phyloP scores from a whole-genome alignment of 1,140 invertebrate genomes.

The Sarcophaga peregrina region DNA sequence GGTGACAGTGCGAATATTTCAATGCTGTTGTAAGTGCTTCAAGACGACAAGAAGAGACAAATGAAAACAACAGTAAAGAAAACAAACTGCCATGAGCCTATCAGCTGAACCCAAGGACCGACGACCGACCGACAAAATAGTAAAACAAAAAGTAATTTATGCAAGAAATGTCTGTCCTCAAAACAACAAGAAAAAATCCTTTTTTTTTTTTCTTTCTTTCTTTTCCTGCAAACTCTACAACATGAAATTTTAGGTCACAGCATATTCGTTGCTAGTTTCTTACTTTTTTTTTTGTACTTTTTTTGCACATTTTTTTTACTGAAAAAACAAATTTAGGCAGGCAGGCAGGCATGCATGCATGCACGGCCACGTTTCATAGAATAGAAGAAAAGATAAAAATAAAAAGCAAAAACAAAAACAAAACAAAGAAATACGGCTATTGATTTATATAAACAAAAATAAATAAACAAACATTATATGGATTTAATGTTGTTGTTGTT shows the following conservation, averaged over 20 bases:
- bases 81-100: background rate
- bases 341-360: background rate
- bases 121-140: background rate
- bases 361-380: background rate
- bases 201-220: too few relatives aligned
- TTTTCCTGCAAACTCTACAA: background rate
- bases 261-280: background rate
- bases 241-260: background rate
- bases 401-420: background rate
- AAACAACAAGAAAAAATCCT: too few relatives aligned
- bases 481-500: too few relatives aligned
- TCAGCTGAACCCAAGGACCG: background rate
- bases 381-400: background rate
- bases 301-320: background rate
- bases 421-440: background rate
- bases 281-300: too few relatives aligned
- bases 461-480: background rate
- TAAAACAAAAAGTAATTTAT: background rate
- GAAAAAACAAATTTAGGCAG: background rate
- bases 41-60: conserved; percentile 3
- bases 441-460: background rate
- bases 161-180: too few relatives aligned
- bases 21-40: background rate
- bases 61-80: background rate
- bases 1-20: background rate